Base-by-base conservation (phyloP, 2,797 vertebrate species). In the Ispidina lecontei region DNA sequence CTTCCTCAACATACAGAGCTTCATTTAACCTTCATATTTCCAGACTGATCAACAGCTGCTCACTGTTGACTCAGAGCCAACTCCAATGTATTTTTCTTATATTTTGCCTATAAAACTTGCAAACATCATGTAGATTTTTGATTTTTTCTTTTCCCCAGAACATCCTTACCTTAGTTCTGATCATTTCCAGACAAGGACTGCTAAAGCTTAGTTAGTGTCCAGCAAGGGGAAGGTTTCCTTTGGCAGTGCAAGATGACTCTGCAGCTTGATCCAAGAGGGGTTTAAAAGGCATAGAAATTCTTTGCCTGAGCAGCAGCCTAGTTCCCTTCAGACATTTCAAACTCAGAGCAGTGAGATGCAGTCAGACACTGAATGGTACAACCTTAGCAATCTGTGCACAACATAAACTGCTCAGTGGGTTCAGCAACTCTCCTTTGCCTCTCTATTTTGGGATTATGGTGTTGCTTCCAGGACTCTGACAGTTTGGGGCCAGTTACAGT, bases 401-500 rank as follows among this genome's bases (percentile, higher is more conserved):
- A 31, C 35, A 28, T 29, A 35, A 65, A 64, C 8, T 49, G 35
- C 46, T 51, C 28, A 26, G 23, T 20, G 29, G 6, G 28, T 76
- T 88, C 47, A 67, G 68, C 60, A 82, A 19, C 39, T 54, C 56
- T 90, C 54, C 44, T 84, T 82, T 71, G 49, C 28, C 41, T 84
- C 60, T 82, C 80, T 91, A 72, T 84, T 92, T 91, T 20, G 55
- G 68, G 71, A 51, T 60, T 6, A 49, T 7, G 6, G 51, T 25
- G 43, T 8, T 79, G 58, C 46, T 94, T 74, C 79, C 78, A 87
- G 68, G 68, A 47, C 84, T 86, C 76, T 59, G 83, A 96, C 90
- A 82, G 74, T 92, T 90, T 87, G 74, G 64, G 80, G 77, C 58
- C 90, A 82, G 60, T 76, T 79, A 73, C 46, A 52, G n/a, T 47